phyloP scores from a whole-genome alignment of 2,113 vertebrate species.

The Perca flavescens region DNA sequence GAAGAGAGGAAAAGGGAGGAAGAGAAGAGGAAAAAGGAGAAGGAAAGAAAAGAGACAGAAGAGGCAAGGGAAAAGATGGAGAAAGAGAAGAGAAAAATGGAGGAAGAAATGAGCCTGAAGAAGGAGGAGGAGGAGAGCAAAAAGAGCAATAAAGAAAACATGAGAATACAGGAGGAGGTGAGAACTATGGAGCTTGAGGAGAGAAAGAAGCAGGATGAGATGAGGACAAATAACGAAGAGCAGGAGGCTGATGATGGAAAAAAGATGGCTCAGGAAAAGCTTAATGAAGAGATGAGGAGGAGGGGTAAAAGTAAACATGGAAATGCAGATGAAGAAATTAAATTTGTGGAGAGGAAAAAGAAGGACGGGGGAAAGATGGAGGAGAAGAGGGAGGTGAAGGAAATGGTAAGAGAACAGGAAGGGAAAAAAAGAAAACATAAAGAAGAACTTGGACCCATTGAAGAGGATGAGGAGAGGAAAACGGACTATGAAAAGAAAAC shows the following conservation, averaged over 20 bases:
- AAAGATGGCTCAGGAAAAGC: not conserved
- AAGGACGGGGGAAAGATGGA: not conserved
- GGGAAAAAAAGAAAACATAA: not conserved
- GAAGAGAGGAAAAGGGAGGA: slow-evolving; percentile 40
- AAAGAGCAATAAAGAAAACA: not conserved
- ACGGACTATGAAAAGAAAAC: not conserved
- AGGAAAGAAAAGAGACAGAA: not conserved
- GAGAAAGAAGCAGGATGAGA: not conserved
- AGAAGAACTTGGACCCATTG: not conserved
- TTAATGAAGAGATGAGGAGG: not conserved
- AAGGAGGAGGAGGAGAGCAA: not conserved
- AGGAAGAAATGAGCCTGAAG: slow-evolving; percentile 9
- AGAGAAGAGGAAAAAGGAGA: slow-evolving; percentile 40
- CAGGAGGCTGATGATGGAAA: not conserved
- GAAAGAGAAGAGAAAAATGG: not conserved
- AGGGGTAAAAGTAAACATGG: not conserved
- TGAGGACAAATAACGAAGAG: not conserved
- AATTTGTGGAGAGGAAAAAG: not conserved
- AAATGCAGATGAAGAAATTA: not conserved
- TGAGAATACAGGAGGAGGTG: not conserved
- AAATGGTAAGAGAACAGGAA: not conserved
- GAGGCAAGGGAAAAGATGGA: not conserved
- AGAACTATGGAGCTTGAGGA: not conserved
- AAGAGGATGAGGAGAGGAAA: not conserved
- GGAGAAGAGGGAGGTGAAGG: not conserved